A percentile compares a stretch with the other conserved stretches of the same genome.
These are phyloP conservation scores for Odiellus spinosus DNA, from an alignment of 2,888 invertebrate species.

Conservation along the genomic window DNA sequence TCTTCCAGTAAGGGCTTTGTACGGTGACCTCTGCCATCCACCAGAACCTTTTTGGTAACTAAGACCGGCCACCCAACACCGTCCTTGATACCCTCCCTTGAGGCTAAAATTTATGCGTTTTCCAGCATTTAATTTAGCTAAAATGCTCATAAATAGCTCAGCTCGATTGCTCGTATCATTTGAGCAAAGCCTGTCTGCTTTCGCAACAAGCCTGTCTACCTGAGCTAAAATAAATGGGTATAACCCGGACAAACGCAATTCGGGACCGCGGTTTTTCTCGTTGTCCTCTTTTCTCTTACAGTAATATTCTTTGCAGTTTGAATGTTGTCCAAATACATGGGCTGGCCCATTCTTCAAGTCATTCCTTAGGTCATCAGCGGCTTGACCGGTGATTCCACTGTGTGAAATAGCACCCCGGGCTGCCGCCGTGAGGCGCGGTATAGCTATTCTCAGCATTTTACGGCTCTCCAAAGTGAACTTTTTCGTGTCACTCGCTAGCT, in stretches of 20 bases:
- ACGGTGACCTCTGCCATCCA: not conserved
- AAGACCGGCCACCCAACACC: not conserved
- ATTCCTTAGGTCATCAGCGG: not conserved
- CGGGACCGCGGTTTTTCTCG: not conserved
- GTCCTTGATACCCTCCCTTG: not conserved
- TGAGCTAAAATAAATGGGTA: not conserved
- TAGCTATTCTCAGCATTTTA: too few species aligned
- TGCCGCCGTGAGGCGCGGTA: not conserved
- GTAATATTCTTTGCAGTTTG: not conserved
- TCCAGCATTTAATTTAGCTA: not conserved
- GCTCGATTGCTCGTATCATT: not conserved
- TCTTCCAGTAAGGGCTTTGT: not conserved
- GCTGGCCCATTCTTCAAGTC: not conserved
- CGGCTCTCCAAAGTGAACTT: too few species aligned
- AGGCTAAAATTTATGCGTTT: not conserved
- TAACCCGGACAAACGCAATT: not conserved
- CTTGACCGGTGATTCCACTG: not conserved
- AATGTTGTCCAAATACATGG: not conserved
- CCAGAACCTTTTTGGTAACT: not conserved
- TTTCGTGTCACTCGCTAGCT: not conserved
- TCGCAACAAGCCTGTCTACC: not conserved
- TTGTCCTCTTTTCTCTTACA: not conserved
- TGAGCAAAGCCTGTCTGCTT: not conserved
- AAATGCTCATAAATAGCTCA: not conserved
- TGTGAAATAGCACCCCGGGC: not conserved